Base-by-base conservation (phyloP, 23 tunicate species). In the Halocynthia aurantium region DNA sequence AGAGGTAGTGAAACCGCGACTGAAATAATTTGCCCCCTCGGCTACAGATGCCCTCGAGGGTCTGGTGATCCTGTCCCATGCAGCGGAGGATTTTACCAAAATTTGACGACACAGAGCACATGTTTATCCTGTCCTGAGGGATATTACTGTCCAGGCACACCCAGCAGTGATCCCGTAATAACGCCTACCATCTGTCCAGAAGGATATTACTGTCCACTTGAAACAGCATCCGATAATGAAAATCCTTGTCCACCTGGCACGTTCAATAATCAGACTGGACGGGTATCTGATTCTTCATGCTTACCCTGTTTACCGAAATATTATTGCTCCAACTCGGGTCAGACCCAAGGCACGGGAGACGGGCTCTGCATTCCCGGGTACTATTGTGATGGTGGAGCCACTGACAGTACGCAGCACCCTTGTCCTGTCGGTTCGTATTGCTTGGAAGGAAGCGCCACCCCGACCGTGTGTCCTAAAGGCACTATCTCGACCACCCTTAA, bases 351-450 rank as follows among this genome's bases (percentile, higher is more conserved):
- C 56, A 74, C 78, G 4, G 78, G 78, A 7, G 78, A 54, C 17
- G 70, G 70, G 22, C 31, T 65, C 18, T 65, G 70, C 51, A 2
- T 40, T 10, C 69, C 97, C 50, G 98, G 98, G 7, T 92, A 76
- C 54, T 92, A 78, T 75, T 92, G 98, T 61, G 66, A 69, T 22
- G 81, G 84, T 52, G 92, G 92, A 8, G 69, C 98, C 17, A 22
- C 53, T 22, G 52, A 67, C 51, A 69, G 70, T 53, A 74, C 75
- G 8, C 85, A 86, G 68, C 22, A 82, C 58, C 7, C 0, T 2
- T 93, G 98, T 57, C 93, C 87, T 15, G 55, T 44, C 49, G 90
- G 94, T 10, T 73, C 76, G 13, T 93, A 74, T 73, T 93, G 98
- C 57, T 55, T 22, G n/a, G 84, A 75, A 65, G 80, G 80, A 10